A percentile compares a stretch with the other conserved stretches of the same genome.
Evolutionary conservation across 2,113 vertebrate genomes (phyloP).

Genomic region (Verasper variegatus): DNA sequence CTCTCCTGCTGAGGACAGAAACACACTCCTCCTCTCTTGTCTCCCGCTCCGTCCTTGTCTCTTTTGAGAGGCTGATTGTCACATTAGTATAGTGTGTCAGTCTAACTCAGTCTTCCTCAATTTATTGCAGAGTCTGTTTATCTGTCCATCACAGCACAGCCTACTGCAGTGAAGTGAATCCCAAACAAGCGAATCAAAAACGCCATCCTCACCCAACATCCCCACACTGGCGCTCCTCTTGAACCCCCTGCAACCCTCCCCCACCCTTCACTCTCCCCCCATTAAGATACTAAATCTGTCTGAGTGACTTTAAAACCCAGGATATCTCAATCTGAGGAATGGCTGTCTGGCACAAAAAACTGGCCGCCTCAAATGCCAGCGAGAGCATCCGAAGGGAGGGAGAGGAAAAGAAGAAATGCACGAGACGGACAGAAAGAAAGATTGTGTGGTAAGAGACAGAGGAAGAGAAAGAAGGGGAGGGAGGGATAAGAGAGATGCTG

Average conservation of each 20-base stretch:
- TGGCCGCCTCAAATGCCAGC: constrained; percentile 59
- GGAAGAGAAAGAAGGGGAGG: constrained; percentile 15
- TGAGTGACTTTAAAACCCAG: constrained; percentile 77
- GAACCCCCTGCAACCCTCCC: background rate
- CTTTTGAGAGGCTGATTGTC: constrained; percentile 46
- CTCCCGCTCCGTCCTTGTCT: constrained; percentile 21
- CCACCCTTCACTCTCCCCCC: constrained; percentile 40
- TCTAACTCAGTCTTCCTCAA: constrained; percentile 16
- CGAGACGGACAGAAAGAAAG: constrained; percentile 36
- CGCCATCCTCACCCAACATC: constrained; percentile 24
- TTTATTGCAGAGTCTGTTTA: constrained; percentile 40
- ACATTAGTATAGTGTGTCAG: constrained; percentile 34
- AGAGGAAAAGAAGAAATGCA: constrained; percentile 42
- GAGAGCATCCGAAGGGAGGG: constrained; percentile 47
- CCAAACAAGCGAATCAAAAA: constrained; percentile 69
- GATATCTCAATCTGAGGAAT: constrained; percentile 79
- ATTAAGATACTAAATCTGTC: constrained; percentile 84
- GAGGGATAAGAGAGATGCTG: constrained; percentile 55
- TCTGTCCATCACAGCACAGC: constrained; percentile 51
- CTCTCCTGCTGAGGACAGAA: constrained; percentile 16
- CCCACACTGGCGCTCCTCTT: constrained; percentile 15
- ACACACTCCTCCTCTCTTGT: constrained; percentile 13
- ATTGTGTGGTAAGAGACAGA: constrained; percentile 43
- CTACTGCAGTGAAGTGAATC: constrained; percentile 53
- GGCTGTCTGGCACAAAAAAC: constrained; percentile 75